A percentile compares a stretch with the other conserved stretches of the same genome.
These are phyloP conservation scores for Drosophila takahashii DNA, from an alignment of 1,140 invertebrate genomes.

Conservation along the genomic window DNA sequence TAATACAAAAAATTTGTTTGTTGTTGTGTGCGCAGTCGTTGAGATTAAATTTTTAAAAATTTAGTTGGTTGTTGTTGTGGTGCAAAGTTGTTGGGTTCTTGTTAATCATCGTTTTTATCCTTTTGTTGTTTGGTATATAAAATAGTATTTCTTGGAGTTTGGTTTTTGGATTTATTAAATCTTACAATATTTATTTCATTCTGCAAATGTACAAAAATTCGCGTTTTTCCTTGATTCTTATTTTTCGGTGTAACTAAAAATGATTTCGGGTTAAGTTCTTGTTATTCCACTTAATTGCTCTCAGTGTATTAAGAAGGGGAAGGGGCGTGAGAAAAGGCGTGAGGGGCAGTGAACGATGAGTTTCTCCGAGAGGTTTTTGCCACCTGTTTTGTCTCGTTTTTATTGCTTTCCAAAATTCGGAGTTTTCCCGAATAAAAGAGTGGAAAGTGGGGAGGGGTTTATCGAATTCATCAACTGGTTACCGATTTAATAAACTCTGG, in stretches of 20 bases:
- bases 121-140: slow-evolving; percentile 48
- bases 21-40: slow-evolving; percentile 79
- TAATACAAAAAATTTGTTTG: slow-evolving; percentile 80
- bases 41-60: slow-evolving; percentile 63
- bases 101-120: slow-evolving; percentile 27
- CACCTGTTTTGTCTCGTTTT: slow-evolving; percentile 18
- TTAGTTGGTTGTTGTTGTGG: slow-evolving; percentile 45
- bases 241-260: slow-evolving; percentile 29
- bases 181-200: slow-evolving; percentile 31
- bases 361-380: not conserved
- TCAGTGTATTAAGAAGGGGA: slow-evolving; percentile 1
- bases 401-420: not conserved
- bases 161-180: slow-evolving; percentile 24
- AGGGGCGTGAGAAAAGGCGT: slow-evolving; percentile 7
- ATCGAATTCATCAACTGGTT: slow-evolving; percentile 17
- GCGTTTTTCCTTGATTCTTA: slow-evolving; percentile 18
- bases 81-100: slow-evolving; percentile 46
- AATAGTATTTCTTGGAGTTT: slow-evolving; percentile 37
- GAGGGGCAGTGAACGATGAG: slow-evolving; percentile 13
- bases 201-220: slow-evolving; percentile 61
- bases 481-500: slow-evolving; percentile 29
- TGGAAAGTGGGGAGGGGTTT: not conserved
- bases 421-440: not conserved
- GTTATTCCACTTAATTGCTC: slow-evolving; percentile 1
- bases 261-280: not conserved